A percentile compares a stretch with the other conserved stretches of the same genome.
Evolutionary conservation across 2,113 vertebrate species (phyloP).

Genomic region (Nibea albiflora): DNA sequence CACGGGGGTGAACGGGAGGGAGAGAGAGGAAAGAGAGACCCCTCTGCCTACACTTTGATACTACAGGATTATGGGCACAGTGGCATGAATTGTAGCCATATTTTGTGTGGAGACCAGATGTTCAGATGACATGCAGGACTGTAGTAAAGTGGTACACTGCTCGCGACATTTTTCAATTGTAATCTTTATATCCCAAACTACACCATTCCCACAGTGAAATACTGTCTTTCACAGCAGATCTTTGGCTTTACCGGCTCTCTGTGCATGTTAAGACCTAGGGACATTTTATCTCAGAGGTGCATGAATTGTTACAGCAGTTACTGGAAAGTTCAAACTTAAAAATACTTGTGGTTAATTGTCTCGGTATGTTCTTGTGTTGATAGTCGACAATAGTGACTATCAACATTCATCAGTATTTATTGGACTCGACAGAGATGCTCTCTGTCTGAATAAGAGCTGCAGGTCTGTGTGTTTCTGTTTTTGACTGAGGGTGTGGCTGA

Average conservation of each 20-base stretch:
- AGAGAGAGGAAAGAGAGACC: conserved; percentile 66
- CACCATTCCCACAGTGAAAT: conserved; percentile 26
- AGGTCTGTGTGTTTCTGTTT: too few relatives aligned
- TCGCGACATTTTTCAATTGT: conserved; percentile 3
- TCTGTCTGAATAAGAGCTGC: too few relatives aligned
- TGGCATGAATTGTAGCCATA: conserved; percentile 78
- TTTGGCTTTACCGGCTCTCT: conserved; percentile 6
- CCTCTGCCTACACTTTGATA: conserved; percentile 67
- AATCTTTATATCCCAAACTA: conserved; percentile 27
- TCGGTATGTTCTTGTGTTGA: neutral
- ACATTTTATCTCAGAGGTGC: neutral
- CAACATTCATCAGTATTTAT: too few relatives aligned
- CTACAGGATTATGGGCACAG: conserved; percentile 71
- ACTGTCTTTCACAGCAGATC: conserved; percentile 18
- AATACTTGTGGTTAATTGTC: neutral
- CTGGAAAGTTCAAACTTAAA: neutral
- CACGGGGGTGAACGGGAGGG: conserved; percentile 54
- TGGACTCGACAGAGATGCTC: too few relatives aligned
- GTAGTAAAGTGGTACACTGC: neutral
- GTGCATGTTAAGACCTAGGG: conserved; percentile 23
- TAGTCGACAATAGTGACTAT: neutral
- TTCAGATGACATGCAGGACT: conserved; percentile 49
- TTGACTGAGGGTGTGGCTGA: too few relatives aligned
- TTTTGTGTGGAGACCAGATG: conserved; percentile 75
- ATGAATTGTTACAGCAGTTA: too few relatives aligned